These are phyloP conservation scores for Apodemus agrarius DNA, from an alignment of 2,797 vertebrate species.

Conservation along the genomic window DNA sequence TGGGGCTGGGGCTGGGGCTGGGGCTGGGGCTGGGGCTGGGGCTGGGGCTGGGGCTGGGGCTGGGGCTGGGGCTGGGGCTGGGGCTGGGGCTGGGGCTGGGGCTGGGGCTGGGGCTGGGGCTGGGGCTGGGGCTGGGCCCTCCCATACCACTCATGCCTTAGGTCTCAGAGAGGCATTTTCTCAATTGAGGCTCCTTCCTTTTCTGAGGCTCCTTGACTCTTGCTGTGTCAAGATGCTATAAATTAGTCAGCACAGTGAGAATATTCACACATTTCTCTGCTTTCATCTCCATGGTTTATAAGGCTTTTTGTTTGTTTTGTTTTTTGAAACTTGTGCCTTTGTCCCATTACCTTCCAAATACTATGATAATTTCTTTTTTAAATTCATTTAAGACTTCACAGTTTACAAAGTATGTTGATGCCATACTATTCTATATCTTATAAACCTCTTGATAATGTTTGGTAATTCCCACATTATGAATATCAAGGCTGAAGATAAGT, in stretches of 20 bases:
- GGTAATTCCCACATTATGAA: not conserved
- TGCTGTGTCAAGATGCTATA: not conserved
- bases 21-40: too few relatives aligned
- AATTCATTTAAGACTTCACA: not conserved
- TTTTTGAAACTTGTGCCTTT: constrained; percentile 27
- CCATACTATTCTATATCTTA: not conserved
- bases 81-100: too few relatives aligned
- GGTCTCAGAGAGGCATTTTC: not conserved
- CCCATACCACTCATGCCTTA: not conserved
- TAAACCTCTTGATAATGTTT: not conserved
- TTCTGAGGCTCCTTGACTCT: too few relatives aligned
- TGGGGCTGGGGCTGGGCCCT: too few relatives aligned
- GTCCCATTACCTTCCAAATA: not conserved
- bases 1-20: too few relatives aligned
- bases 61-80: too few relatives aligned
- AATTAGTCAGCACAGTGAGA: not conserved
- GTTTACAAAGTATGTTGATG: constrained; percentile 39
- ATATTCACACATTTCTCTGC: constrained; percentile 18
- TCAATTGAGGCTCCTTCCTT: not conserved
- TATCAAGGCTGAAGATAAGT: constrained; percentile 17
- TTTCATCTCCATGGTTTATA: not conserved
- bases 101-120: too few relatives aligned
- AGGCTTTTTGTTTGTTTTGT: not conserved
- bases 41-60: too few relatives aligned
- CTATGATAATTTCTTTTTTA: constrained; percentile 30